Percentiles rank a stretch among this genome's conserved stretches.
These are phyloP conservation scores for Noctua fimbriata DNA, from an alignment of 2,888 invertebrate species.

Conservation along the genomic window DNA sequence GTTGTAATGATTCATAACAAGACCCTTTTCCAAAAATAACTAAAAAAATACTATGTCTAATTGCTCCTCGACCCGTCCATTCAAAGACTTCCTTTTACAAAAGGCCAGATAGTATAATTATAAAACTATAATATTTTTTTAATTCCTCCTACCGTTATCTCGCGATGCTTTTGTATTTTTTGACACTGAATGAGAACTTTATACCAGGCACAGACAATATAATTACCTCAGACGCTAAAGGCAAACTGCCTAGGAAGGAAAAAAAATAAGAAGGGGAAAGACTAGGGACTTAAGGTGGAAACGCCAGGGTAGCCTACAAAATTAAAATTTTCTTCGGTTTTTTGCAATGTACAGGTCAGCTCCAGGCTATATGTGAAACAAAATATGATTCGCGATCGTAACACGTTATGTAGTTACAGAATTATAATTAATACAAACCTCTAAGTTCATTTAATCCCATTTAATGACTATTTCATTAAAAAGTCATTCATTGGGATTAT, in stretches of 20 bases:
- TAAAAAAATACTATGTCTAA: slow-evolving; percentile 9
- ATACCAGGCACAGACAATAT: slow-evolving; percentile 63
- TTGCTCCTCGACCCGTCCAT: slow-evolving; percentile 9
- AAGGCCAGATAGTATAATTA: slow-evolving; percentile 33
- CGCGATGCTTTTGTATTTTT: slow-evolving; percentile 52
- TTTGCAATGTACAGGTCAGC: too few species aligned
- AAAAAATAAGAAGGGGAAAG: slow-evolving; percentile 50
- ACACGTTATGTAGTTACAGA: too few species aligned
- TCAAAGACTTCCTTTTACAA: slow-evolving; percentile 19
- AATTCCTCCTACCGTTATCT: slow-evolving; percentile 41
- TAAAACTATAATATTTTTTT: slow-evolving; percentile 45
- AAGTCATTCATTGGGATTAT: too few species aligned
- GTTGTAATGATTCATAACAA: too few species aligned
- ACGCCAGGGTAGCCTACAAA: too few species aligned
- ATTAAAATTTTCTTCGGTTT: too few species aligned
- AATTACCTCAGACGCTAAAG: slow-evolving; percentile 60
- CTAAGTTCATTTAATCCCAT: too few species aligned
- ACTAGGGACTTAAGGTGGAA: slow-evolving; percentile 36
- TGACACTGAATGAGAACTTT: slow-evolving; percentile 55
- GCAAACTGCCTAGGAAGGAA: slow-evolving; percentile 60
- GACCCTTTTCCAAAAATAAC: neutral
- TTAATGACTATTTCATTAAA: too few species aligned
- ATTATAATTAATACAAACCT: too few species aligned
- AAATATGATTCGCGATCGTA: too few species aligned
- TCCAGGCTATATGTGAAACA: too few species aligned